Conservation (phyloP, 2,113 vertebrate species). For the Xiphophorus maculatus region DNA sequence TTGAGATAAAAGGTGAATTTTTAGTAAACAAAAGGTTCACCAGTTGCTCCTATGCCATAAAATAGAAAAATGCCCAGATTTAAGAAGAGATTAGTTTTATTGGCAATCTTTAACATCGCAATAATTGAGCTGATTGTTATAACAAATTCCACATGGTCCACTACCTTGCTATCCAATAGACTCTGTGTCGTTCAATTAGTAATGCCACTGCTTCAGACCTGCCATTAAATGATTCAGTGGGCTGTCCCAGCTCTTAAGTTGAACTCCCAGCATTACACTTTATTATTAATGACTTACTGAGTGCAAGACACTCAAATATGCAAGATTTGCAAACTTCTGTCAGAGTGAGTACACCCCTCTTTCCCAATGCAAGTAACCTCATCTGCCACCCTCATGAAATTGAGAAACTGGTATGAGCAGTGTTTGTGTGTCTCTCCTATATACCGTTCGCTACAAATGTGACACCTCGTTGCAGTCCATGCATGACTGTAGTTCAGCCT, state of each 20-base stretch:
- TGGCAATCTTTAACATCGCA: neutral
- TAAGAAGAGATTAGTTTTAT: neutral
- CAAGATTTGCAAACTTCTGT: constrained; percentile 65
- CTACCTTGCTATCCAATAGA: neutral
- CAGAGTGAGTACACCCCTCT: constrained; percentile 36
- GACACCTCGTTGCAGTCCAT: constrained; percentile 53
- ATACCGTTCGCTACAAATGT: constrained; percentile 6
- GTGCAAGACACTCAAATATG: constrained; percentile 54
- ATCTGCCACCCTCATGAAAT: constrained; percentile 33
- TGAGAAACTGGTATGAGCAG: constrained; percentile 10
- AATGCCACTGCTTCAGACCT: constrained; percentile 38
- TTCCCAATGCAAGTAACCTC: constrained; percentile 5
- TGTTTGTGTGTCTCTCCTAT: neutral
- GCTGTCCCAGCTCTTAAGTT: constrained; percentile 48
- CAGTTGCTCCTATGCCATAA: neutral
- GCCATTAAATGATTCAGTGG: constrained; percentile 66
- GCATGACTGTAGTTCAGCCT: constrained; percentile 36
- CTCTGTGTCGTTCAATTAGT: constrained; percentile 47
- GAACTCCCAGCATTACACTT: constrained; percentile 50
- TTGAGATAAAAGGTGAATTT: neutral
- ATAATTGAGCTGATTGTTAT: constrained; percentile 10
- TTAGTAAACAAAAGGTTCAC: neutral
- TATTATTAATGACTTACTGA: constrained; percentile 68
- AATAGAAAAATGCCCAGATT: neutral
- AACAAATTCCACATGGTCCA: constrained; percentile 10